These are phyloP conservation scores for Charanyca ferruginea DNA, from an alignment of 2,888 invertebrate genomes.

Conservation along the genomic window DNA sequence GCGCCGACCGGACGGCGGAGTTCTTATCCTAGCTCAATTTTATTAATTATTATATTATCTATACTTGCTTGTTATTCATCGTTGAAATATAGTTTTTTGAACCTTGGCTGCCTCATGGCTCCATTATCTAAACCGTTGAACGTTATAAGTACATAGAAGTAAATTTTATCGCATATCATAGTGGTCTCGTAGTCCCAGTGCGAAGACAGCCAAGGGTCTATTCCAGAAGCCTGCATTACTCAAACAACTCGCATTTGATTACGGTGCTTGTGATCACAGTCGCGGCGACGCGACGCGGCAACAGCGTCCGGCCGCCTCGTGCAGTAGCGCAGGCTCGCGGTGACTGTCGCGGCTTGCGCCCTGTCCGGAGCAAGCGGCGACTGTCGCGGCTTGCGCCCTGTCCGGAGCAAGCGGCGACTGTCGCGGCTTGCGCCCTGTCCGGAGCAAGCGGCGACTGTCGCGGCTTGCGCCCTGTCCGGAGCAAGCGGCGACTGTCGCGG, in stretches of 20 bases:
- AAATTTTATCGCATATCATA: constrained; percentile 66
- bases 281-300: constrained; percentile 45
- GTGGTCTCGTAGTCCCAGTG: constrained; percentile 55
- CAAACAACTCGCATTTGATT: constrained; percentile 82
- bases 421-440: no score
- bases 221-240: constrained; percentile 72
- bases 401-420: constrained; percentile 11
- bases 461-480: no score
- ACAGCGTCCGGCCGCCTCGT: not conserved
- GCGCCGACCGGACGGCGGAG: constrained; percentile 72
- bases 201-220: constrained; percentile 59
- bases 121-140: constrained; percentile 60
- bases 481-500: no score
- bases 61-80: constrained; percentile 84
- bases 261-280: constrained; percentile 79
- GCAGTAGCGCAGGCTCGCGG: no score
- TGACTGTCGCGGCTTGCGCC: no score
- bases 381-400: no score
- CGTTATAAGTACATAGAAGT: constrained; percentile 63
- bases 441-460: constrained; percentile 4
- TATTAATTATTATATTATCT: constrained; percentile 80
- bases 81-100: constrained; percentile 74
- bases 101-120: constrained; percentile 63
- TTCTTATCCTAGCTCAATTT: constrained; percentile 88
- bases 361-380: no score